These are phyloP conservation scores for Sesamia inferens DNA, from an alignment of 2,888 invertebrate genomes.

Conservation along the genomic window DNA sequence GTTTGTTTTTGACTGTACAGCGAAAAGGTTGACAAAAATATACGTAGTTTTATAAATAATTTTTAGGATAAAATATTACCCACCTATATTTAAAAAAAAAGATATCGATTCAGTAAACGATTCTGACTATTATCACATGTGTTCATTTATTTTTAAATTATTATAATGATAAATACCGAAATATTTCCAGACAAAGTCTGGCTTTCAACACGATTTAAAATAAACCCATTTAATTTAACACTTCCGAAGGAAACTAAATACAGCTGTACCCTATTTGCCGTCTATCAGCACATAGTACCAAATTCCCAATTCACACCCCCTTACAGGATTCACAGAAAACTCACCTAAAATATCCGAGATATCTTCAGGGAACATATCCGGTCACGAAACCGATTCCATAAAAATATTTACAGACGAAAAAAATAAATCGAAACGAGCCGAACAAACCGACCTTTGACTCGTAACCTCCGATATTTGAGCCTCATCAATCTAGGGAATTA, in stretches of 20 bases:
- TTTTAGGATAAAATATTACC: no score
- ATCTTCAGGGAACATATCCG: constrained; percentile 5
- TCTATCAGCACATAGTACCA: background rate
- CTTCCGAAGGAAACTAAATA: background rate
- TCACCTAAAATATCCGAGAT: constrained; percentile 4
- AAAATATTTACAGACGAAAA: constrained; percentile 52
- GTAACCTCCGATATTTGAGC: constrained; percentile 31
- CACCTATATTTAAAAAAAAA: no score
- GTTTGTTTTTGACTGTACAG: no score
- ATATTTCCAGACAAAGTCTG: background rate
- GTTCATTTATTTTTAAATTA: background rate
- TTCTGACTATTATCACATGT: no score
- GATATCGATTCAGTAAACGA: no score
- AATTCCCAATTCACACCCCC: constrained; percentile 18
- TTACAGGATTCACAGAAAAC: constrained; percentile 16
- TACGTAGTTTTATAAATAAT: no score
- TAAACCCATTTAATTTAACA: background rate
- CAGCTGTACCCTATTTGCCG: background rate
- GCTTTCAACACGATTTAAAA: background rate
- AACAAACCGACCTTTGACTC: constrained; percentile 33
- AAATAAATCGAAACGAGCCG: constrained; percentile 40
- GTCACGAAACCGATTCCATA: constrained; percentile 45
- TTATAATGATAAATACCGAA: background rate
- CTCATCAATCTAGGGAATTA: constrained; percentile 45
- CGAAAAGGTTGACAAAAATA: no score